These are phyloP conservation scores for Himalopsyche anomala DNA, from an alignment of 2,888 invertebrate species.

Conservation along the genomic window DNA sequence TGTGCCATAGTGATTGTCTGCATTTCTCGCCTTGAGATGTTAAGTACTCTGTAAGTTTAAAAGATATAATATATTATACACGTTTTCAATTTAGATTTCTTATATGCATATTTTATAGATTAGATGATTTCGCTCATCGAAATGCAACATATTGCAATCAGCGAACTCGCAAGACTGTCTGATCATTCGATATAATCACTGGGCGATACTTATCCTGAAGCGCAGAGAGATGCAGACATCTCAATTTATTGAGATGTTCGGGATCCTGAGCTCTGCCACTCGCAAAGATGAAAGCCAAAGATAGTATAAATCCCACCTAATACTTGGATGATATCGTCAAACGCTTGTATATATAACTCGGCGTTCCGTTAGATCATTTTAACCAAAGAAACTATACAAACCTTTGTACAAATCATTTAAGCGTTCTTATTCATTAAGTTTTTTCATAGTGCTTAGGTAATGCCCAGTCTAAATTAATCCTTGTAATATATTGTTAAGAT, in stretches of 20 bases:
- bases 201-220: neutral
- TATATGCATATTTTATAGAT: slow-evolving; percentile 4
- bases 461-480: neutral
- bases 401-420: slow-evolving; percentile 30
- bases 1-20: slow-evolving; percentile 15
- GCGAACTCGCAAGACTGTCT: neutral
- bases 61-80: slow-evolving; percentile 25
- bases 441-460: neutral
- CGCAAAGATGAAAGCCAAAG: neutral
- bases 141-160: neutral
- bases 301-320: slow-evolving; percentile 23
- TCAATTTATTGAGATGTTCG: neutral
- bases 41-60: slow-evolving; percentile 11
- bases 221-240: neutral
- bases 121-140: neutral
- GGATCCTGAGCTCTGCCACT: neutral
- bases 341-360: neutral
- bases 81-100: slow-evolving; percentile 29
- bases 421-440: slow-evolving; percentile 28
- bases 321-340: neutral
- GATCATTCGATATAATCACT: neutral
- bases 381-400: slow-evolving; percentile 26
- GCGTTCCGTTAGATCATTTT: slow-evolving; percentile 17
- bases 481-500: neutral
- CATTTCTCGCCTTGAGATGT: slow-evolving; percentile 12